phyloP scores from a whole-genome alignment of 1,140 invertebrate species.

The Ectropis grisescens region DNA sequence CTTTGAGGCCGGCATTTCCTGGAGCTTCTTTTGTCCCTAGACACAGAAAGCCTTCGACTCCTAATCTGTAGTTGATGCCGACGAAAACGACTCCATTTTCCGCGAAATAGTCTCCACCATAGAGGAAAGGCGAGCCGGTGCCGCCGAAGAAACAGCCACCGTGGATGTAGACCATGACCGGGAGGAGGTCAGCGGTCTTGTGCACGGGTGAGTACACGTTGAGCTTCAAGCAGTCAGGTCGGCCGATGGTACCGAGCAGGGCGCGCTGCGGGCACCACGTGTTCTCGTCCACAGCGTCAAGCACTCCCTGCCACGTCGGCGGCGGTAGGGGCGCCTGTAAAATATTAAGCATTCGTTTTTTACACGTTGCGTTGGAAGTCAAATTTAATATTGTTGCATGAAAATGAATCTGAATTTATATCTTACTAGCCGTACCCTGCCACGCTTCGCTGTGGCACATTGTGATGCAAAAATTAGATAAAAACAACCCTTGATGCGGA shows the following conservation, averaged over 20 bases:
- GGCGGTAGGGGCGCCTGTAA: constrained; percentile 65
- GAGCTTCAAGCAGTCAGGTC: constrained; percentile 85
- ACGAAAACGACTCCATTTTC: constrained; percentile 77
- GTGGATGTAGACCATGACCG: constrained; percentile 78
- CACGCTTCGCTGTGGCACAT: no score
- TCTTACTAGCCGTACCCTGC: no score
- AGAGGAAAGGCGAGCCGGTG: constrained; percentile 64
- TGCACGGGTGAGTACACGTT: constrained; percentile 82
- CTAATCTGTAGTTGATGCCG: constrained; percentile 78
- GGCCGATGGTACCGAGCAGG: constrained; percentile 42
- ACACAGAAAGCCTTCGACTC: constrained; percentile 76
- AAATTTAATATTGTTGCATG: no score
- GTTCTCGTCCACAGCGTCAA: constrained; percentile 60
- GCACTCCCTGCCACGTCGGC: constrained; percentile 59
- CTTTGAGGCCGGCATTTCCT: constrained; percentile 73
- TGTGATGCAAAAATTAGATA: no score
- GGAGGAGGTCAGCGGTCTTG: constrained; percentile 17
- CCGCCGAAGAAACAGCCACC: constrained; percentile 74
- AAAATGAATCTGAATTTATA: no score
- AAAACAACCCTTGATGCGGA: no score
- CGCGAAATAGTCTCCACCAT: constrained; percentile 74
- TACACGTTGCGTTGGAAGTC: no score
- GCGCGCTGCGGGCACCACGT: constrained; percentile 45
- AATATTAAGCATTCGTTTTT: constrained; percentile 13
- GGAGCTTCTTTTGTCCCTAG: constrained; percentile 70